Base-by-base conservation (phyloP, 53 echinoderm and acorn worm genomes). In the Zoroaster sp. region DNA sequence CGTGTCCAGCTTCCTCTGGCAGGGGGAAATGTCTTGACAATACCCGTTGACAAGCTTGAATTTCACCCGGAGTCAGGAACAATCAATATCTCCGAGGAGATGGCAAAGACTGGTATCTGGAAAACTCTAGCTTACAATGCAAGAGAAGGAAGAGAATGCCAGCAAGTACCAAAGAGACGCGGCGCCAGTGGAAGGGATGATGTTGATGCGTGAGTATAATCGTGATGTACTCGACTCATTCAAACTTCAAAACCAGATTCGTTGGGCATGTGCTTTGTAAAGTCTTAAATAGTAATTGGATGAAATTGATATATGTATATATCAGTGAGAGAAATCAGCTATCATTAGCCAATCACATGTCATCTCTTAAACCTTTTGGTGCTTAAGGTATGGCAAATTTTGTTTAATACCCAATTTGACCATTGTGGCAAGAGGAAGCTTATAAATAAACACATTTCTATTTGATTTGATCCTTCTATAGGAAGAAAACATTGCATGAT, bases 41-140 rank as follows among this genome's bases (percentile, higher is more conserved):
- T 96, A 90, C 97, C 97, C 0, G 97, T 96, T 8, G 93, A 92
- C 77, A 96, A 96, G 66, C 95, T 96, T 3, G 87, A 95, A 35
- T 96, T 96, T 63, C 90, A 93, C 40, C 97, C 93, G 4, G 95
- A 96, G 11, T 47, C 87, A 0, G 83, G 88, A 34, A 93, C 92
- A 21, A 93, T 96, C 77, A 96, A 96, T 72, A 96, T 96, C 78
- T 95, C 97, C 0, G 95, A 94, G 34, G 97, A 96, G 74, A 96
- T 96, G 97, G 90, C 97, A 40, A 96, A 96, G 86, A 95, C 93
- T 20, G 87, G 87, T 28, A 89, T 89, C 53, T 89, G 89, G 89
- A 89, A 89, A 79, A 78, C 89, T 2, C 49, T 89, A 30, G 79
- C 77, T 1, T 65, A 51, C 2, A 88, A 88, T 46, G 41, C 89